Base-by-base conservation (phyloP, 1,140 invertebrate genomes). In the Gyrodactylus bullatarudis region DNA sequence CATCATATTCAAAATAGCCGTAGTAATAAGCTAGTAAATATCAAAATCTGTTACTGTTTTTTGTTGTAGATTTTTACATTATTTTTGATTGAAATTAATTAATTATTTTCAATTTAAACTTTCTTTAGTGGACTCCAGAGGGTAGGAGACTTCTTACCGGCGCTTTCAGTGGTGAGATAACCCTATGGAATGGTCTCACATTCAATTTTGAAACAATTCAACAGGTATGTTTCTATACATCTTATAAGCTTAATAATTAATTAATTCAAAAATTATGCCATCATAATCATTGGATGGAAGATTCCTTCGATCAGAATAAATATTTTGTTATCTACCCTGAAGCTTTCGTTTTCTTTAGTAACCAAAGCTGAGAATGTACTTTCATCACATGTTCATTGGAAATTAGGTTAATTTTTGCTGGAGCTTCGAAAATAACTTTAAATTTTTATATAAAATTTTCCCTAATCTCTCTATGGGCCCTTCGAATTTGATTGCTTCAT, bases 141-240 rank as follows among this genome's bases (percentile, higher is more conserved):
- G 95, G 95, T 23, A 85, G 95, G 74, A 85, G 95, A 75, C 82
- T 99, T 73, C 89, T 99, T 0, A 99, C 95, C 8, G 95, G 95
- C 1, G 93, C 95, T 20, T 97, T 92, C 0, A 95, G 91, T 76
- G 95, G 95, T 23, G 95, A 99, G 82, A 98, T 99, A 79, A 99
- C 95, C 0, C 82, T 99, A 0, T 99, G 95, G 95, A 98, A 99
- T 84, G 95, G 95, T 23, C 84, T 98, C 1, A 98, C 94, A 2
- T 99, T 99, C 81, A 99, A 99, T 83, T 99, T 99, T 84, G 95
- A 99, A 84, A 99, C 95, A 68, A 99, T 99, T 81, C 83, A 98
- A 69, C 95, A 99, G 86, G 89, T 91, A 82, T 80, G 77, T 79
- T 54, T 71, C 75, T 27, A 72, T 71, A 22, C 16, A 8, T 8